Evolutionary conservation across 2,113 vertebrate species (phyloP), one percentile per base, ranked within the genome.

Genomic region (Pleuronectes platessa): DNA sequence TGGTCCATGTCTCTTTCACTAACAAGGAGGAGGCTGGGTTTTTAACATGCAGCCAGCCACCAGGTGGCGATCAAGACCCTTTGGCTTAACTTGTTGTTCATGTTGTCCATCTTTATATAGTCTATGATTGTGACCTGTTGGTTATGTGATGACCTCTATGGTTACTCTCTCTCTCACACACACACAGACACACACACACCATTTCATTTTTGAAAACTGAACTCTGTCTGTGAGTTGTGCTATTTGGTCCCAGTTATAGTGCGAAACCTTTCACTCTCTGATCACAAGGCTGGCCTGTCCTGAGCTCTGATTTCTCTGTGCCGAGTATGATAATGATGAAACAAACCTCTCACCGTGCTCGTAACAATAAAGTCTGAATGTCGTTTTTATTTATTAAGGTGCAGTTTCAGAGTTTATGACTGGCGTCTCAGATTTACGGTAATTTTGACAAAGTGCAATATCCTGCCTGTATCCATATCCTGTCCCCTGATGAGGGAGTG

Each of bases 391-490:
- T 76, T 47, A 75, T 82, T 27, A 74, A 78, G 68, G 24, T 10
- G n/a, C n/a, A 60, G 21, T 9, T 56, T 5, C 8, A 64, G 27
- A 68, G n/a, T 68, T 58, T 40, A 60, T 37, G 23, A 21, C 18
- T 5, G 24, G 20, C 17, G 40, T 74, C 55, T 63, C 12, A 64
- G 75, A 55, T 47, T 31, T 31, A 70, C 68, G 71, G 45, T 42
- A 59, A 21, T 21, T 26, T 55, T 53, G 68, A 79, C 13, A 8
- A 21, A 56, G 27, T 20, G 47, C 10, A 15, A 64, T 65, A 47
- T 86, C 70, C 61, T 72, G 62, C 60, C 47, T 8, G 2, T 59
- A 21, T 64, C 73, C 40, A 76, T 58, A 79, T 74, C 37, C 76
- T 47, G 59, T 74, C 71, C 67, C 62, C 40, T 82, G 65, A 61